A percentile compares a stretch with the other conserved stretches of the same genome.
Evolutionary conservation across 2,113 vertebrate genomes (phyloP).

Genomic region (Pteronura brasiliensis): DNA sequence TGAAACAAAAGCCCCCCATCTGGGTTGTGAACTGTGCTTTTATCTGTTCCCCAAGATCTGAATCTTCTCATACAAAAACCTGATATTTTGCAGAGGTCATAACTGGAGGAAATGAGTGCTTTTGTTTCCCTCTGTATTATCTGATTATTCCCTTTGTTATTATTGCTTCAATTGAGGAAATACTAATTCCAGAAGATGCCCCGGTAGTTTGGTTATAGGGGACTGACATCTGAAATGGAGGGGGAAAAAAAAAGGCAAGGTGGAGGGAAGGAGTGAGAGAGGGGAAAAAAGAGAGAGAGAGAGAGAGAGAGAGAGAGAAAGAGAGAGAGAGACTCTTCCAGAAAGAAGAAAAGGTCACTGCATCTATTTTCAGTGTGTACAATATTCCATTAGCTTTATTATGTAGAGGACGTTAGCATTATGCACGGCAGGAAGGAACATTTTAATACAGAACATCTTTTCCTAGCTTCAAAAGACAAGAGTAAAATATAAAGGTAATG

Average conservation of each 20-base stretch:
- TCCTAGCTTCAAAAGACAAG: constrained; percentile 24
- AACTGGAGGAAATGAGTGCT: not conserved
- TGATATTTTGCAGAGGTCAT: not conserved
- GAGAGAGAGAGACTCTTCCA: not conserved
- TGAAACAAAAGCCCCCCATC: not conserved
- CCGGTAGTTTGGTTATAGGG: not conserved
- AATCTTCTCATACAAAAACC: not conserved
- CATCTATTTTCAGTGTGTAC: not conserved
- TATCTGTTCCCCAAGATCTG: not conserved
- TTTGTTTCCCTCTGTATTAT: not conserved
- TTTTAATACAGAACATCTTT: constrained; percentile 54
- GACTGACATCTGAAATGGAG: not conserved
- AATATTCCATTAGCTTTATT: constrained; percentile 64
- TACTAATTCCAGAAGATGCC: not conserved
- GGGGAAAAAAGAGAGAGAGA: not conserved
- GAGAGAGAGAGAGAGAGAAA: not conserved
- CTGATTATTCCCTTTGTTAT: not conserved
- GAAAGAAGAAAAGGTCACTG: constrained; percentile 35
- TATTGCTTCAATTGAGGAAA: not conserved
- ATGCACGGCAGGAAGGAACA: not conserved
- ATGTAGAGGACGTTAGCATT: constrained; percentile 48
- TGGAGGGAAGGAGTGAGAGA: not conserved
- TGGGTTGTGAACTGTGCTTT: not conserved
- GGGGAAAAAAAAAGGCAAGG: not conserved
- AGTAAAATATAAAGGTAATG: constrained; percentile 38